phyloP scores from a whole-genome alignment of 1,140 invertebrate genomes.

The Drosophila repletoides region DNA sequence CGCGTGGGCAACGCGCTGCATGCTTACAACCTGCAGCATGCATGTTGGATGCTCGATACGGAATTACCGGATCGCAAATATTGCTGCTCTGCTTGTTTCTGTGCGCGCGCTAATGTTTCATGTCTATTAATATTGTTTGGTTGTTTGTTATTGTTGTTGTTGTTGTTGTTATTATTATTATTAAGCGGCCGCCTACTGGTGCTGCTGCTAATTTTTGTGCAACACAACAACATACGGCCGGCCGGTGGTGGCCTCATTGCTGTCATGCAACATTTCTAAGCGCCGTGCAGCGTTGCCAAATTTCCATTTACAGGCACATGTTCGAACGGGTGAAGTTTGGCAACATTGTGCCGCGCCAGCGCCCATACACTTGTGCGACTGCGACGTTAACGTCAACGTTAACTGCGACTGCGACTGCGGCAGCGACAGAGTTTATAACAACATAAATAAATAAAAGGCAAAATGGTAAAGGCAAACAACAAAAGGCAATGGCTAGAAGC shows the following conservation, averaged over 20 bases:
- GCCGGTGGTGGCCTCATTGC: slow-evolving; percentile 63
- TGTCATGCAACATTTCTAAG: slow-evolving; percentile 60
- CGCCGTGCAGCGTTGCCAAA: slow-evolving; percentile 50
- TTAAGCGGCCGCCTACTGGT: slow-evolving; percentile 17
- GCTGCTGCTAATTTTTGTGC: slow-evolving; percentile 40
- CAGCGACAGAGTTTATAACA: slow-evolving; percentile 55
- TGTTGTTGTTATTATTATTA: slow-evolving; percentile 40
- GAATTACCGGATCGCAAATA: slow-evolving; percentile 13
- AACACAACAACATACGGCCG: slow-evolving; percentile 38
- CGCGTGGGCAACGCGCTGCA: slow-evolving; percentile 11
- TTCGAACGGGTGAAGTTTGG: slow-evolving; percentile 29
- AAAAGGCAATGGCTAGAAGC: slow-evolving; percentile 34
- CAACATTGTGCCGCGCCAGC: slow-evolving; percentile 45
- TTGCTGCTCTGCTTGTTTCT: slow-evolving; percentile 39
- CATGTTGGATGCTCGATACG: slow-evolving; percentile 44
- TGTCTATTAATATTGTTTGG: slow-evolving; percentile 67
- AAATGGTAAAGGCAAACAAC: slow-evolving; percentile 44
- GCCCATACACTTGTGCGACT: slow-evolving; percentile 43
- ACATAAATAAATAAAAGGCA: slow-evolving; percentile 63
- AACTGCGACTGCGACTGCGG: background rate
- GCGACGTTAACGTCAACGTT: slow-evolving; percentile 13
- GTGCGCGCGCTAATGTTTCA: slow-evolving; percentile 47
- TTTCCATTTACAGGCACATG: slow-evolving; percentile 35
- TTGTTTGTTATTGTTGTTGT: slow-evolving; percentile 41
- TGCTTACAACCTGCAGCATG: slow-evolving; percentile 28